These are phyloP conservation scores for Acanthosepion pharaonis DNA, from an alignment of 2,888 invertebrate genomes.

Conservation along the genomic window DNA sequence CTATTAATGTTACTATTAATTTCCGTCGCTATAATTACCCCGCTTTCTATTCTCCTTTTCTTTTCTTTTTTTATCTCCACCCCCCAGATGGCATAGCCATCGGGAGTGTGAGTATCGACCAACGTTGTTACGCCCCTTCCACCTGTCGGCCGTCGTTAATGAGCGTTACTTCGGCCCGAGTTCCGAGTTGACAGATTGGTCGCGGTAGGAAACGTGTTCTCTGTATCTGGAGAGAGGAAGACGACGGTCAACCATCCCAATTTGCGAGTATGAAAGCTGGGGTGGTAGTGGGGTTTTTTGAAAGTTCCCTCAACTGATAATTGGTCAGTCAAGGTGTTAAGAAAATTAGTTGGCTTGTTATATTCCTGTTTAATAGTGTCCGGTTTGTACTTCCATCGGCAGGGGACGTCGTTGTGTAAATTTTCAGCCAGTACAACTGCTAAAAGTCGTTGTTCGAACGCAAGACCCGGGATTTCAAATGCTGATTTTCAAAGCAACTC, in stretches of 20 bases:
- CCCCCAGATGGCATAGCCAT: conserved; percentile 2
- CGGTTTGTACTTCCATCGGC: too few species aligned
- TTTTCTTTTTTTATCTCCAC: neutral
- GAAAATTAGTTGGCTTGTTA: neutral
- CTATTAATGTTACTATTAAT: neutral
- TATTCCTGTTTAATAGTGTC: too few species aligned
- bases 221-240: neutral
- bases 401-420: too few species aligned
- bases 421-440: too few species aligned
- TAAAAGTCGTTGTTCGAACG: too few species aligned
- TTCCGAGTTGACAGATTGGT: neutral
- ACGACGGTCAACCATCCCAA: neutral
- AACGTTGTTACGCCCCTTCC: neutral
- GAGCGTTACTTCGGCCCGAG: neutral
- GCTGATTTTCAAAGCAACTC: too few species aligned
- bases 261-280: too few species aligned
- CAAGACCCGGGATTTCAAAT: too few species aligned
- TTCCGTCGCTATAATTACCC: neutral
- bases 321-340: neutral
- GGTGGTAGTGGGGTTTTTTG: too few species aligned
- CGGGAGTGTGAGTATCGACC: neutral
- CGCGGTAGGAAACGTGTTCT: neutral
- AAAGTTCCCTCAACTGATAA: too few species aligned
- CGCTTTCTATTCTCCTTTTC: neutral
- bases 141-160: neutral